Conservation (phyloP, 2,888 invertebrate species). For the Lithophane ornitopus region DNA sequence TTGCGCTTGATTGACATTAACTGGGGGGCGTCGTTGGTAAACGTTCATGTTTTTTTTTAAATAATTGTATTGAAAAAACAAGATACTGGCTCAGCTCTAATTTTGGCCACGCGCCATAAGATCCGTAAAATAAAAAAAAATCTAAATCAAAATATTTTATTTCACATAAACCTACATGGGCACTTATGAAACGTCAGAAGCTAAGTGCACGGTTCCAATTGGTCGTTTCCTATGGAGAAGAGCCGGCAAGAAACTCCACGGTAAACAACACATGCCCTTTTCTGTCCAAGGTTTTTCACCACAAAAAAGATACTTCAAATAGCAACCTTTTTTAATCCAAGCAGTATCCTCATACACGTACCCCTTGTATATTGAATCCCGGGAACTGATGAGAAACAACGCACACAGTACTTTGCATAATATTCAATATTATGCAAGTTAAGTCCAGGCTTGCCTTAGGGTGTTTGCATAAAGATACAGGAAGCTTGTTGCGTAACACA, state of each 20-base stretch:
- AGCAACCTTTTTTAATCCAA: not conserved
- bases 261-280: not conserved
- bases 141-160: too few relatives aligned
- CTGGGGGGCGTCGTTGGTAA: not conserved
- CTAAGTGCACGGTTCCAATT: too few relatives aligned
- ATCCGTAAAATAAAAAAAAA: too few relatives aligned
- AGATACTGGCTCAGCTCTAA: not conserved
- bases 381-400: conserved; percentile 24
- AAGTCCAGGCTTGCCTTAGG: not conserved
- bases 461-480: not conserved
- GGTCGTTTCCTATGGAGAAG: too few relatives aligned
- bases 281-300: not conserved
- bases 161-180: too few relatives aligned
- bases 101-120: not conserved
- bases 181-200: too few relatives aligned
- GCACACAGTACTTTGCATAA: conserved; percentile 39
- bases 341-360: not conserved
- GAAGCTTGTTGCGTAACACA: not conserved
- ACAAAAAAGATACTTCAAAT: not conserved
- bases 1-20: not conserved
- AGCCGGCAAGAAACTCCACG: too few relatives aligned
- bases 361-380: not conserved
- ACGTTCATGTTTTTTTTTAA: not conserved
- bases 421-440: conserved; percentile 47
- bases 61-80: too few relatives aligned